Percentiles rank a stretch among this genome's conserved stretches.
Conservation (phyloP, 37 sponge, comb jelly and placozoan species). For the Aplysina aerophoba region DNA sequence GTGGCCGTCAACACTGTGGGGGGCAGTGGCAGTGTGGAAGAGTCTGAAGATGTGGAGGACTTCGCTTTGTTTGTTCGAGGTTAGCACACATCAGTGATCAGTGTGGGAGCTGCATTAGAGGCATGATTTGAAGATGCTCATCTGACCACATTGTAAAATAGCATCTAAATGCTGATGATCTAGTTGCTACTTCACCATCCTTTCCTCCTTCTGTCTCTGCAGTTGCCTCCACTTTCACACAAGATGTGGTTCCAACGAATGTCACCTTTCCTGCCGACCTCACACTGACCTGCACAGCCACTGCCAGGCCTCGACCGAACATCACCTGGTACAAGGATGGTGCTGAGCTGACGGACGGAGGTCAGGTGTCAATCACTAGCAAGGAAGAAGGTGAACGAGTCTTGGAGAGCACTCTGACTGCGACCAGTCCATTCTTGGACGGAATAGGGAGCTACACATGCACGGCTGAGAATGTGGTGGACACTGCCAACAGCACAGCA, state of each 20-base stretch:
- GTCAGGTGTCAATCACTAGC: constrained; percentile 6
- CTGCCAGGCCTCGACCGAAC: constrained; percentile 54
- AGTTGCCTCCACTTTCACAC: constrained; percentile 43
- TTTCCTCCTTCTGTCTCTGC: not conserved
- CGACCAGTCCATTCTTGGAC: not conserved
- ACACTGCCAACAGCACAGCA: not conserved
- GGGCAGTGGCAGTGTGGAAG: not conserved
- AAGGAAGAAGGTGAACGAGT: constrained; percentile 1
- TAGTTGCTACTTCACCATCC: too few species aligned
- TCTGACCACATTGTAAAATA: too few species aligned
- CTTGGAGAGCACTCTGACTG: constrained; percentile 1
- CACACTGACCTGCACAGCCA: constrained; percentile 45
- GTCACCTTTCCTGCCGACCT: not conserved
- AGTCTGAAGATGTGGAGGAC: not conserved
- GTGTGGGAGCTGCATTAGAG: too few species aligned
- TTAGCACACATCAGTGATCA: too few species aligned
- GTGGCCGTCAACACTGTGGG: constrained; percentile 36
- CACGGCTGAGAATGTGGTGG: constrained; percentile 39
- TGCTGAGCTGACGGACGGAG: not conserved
- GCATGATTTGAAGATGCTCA: too few species aligned
- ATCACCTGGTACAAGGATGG: constrained; percentile 67
- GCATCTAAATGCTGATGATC: too few species aligned
- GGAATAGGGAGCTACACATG: constrained; percentile 59
- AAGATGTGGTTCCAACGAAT: not conserved
- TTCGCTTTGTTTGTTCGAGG: constrained; percentile 16